Conservation (phyloP, 2,888 invertebrate genomes). For the Coelogynopora nodosa region DNA sequence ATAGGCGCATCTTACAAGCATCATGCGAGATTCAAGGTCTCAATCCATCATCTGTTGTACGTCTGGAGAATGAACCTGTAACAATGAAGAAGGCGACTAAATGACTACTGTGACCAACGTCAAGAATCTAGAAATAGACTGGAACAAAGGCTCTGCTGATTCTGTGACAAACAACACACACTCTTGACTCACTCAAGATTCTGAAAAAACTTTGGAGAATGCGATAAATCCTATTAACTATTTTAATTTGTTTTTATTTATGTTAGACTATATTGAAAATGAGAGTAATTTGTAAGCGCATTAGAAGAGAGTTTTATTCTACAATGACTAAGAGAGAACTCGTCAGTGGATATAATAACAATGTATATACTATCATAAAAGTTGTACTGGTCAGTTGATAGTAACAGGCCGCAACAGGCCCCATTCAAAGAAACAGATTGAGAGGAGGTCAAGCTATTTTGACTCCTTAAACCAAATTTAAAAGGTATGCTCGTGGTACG, state of each 20-base stretch:
- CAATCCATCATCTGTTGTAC: not conserved
- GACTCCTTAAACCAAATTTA: not conserved
- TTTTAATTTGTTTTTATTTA: conserved; percentile 16
- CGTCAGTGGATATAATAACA: not conserved
- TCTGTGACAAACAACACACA: not conserved
- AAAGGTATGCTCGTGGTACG: not conserved
- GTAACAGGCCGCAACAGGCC: not conserved
- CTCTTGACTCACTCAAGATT: not conserved
- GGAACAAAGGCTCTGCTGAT: not conserved
- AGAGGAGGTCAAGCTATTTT: not conserved
- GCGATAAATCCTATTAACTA: not conserved
- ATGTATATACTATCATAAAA: conserved; percentile 13
- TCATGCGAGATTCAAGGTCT: not conserved
- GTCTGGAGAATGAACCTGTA: conserved; percentile 1
- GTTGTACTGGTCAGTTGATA: conserved; percentile 27
- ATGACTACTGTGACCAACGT: not conserved
- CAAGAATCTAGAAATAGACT: not conserved
- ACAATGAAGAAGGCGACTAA: not conserved
- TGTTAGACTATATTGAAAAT: conserved; percentile 4
- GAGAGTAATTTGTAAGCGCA: conserved; percentile 24
- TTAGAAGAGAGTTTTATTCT: not conserved
- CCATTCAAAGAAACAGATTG: conserved; percentile 3
- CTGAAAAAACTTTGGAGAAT: not conserved
- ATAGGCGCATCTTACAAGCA: not conserved
- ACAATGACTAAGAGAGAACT: conserved; percentile 21